Evolutionary conservation across 2,797 vertebrate genomes (phyloP).

Genomic region (Lutjanus campechanus): DNA sequence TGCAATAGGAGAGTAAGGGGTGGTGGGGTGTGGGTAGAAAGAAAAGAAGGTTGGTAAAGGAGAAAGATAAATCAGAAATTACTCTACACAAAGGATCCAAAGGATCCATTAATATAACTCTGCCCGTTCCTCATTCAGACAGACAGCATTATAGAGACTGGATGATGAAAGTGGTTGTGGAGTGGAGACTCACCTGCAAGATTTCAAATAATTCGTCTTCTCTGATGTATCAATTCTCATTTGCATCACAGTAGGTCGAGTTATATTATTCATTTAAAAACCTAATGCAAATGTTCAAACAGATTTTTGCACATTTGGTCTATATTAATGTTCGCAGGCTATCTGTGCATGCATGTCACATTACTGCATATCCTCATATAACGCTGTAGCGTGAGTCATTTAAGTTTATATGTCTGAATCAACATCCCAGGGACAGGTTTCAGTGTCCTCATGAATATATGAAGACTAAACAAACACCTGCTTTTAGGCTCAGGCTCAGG

Average conservation of each 20-base stretch:
- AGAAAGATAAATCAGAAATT: constrained; percentile 76
- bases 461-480: constrained; percentile 29
- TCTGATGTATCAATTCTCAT: constrained; percentile 72
- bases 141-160: constrained; percentile 65
- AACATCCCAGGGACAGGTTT: constrained; percentile 14
- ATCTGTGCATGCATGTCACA: constrained; percentile 26
- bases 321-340: constrained; percentile 18
- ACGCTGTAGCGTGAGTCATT: constrained; percentile 8
- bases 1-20: constrained; percentile 27
- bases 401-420: constrained; percentile 29
- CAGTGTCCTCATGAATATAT: constrained; percentile 25
- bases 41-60: constrained; percentile 40
- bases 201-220: constrained; percentile 60
- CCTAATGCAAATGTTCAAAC: constrained; percentile 23
- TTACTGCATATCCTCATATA: constrained; percentile 8
- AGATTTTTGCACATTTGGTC: constrained; percentile 26
- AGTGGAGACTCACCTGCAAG: constrained; percentile 64
- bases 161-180: constrained; percentile 58
- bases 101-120: constrained; percentile 73
- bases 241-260: constrained; percentile 68
- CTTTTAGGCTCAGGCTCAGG: constrained; percentile 22
- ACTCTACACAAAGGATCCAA: constrained; percentile 74
- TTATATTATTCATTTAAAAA: constrained; percentile 44
- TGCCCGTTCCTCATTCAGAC: constrained; percentile 69
- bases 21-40: constrained; percentile 23